Base-by-base conservation (phyloP, 2,797 vertebrate species). In the Trichosurus vulpecula region DNA sequence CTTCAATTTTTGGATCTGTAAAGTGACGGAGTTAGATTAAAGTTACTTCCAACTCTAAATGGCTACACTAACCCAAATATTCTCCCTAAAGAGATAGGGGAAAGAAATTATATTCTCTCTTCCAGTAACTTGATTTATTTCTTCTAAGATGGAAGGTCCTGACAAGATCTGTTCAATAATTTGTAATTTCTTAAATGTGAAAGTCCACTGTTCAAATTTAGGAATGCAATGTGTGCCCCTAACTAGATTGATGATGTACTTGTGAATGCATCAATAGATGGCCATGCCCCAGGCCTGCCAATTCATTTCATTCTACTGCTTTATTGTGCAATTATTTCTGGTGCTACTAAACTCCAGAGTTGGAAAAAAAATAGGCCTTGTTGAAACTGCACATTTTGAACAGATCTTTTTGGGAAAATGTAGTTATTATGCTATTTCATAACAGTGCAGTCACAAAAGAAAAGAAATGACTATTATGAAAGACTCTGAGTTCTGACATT, bases 401-500 rank as follows among this genome's bases (percentile, higher is more conserved):
- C 6, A 27, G 0, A 93, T 16, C 90, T 22, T 51, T 87, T 57
- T 27, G 81, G 5, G 0, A 52, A 96, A 93, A 52, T 61, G 47
- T 92, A 14, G n/a, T 57, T 92, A 90, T 47, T 74, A 56, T 92
- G 90, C 16, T 95, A 66, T 25, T 57, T 27, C 16, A 96, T 31
- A 52, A 16, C 47, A 93, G 0, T 89, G 47, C 91, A 92, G 0
- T 58, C 92, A 94, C 53, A 90, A 81, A 95, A 93, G 41, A 95
- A 22, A 55, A 61, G 52, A 51, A 13, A 91, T 92, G 89, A 90
- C 93, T 92, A 92, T 95, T 54, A 96, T 31, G 91, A 95, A 96
- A 90, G 95, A 95, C 52, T 31, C 12, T 94, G 16, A 96, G 47
- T 61, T 94, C 47, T 87, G 27, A 11, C 9, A 91, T 94, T 96